Percentiles rank a stretch among this genome's conserved stretches.
Conservation (phyloP, 2,113 vertebrate genomes). For the Hemiscyllium ocellatum region DNA sequence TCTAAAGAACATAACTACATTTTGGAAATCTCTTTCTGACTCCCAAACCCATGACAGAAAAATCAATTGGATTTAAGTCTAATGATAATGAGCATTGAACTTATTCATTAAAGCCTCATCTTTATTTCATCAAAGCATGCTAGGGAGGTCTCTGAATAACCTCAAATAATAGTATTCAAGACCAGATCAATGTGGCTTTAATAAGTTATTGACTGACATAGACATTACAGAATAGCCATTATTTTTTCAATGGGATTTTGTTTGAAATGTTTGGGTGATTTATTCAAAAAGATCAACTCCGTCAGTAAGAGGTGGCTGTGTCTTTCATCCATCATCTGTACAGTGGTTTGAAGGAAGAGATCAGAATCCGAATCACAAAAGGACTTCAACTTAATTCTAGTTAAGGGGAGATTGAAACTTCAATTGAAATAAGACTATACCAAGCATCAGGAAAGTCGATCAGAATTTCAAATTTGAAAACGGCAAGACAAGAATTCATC, state of each 20-base stretch:
- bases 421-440: neutral
- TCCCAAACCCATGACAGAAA: neutral
- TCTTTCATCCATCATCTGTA: neutral
- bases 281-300: conserved; percentile 24
- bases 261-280: conserved; percentile 23
- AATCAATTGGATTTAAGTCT: conserved; percentile 34
- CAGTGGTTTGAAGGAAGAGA: neutral
- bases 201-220: conserved; percentile 34
- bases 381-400: neutral
- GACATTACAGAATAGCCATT: conserved; percentile 30
- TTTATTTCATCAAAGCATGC: conserved; percentile 30
- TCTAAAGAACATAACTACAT: neutral
- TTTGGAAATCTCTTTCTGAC: neutral
- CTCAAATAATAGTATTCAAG: conserved; percentile 21
- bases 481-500: neutral
- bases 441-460: neutral
- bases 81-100: conserved; percentile 35
- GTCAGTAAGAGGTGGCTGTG: neutral
- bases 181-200: conserved; percentile 25
- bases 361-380: neutral
- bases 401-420: neutral
- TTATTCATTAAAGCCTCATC: conserved; percentile 23
- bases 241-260: conserved; percentile 24
- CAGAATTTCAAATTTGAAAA: neutral
- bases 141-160: neutral